Base-by-base conservation (phyloP, 1,140 invertebrate species). In the Drosophila sp. region DNA sequence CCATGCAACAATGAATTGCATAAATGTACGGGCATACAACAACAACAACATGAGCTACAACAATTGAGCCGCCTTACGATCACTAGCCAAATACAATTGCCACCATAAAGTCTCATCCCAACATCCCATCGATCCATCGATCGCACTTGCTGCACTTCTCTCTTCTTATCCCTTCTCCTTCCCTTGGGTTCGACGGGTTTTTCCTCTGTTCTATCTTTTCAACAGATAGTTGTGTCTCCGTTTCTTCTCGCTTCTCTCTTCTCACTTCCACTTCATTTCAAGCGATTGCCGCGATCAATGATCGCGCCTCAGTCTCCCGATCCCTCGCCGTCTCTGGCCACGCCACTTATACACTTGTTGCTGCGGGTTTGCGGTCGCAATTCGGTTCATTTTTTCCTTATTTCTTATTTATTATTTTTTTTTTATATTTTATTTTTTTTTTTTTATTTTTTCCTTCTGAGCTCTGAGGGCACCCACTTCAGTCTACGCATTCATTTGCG, bases 311-410 rank as follows among this genome's bases (percentile, higher is more conserved):
- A 29, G 38, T 50, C 73, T 74, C 34, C 18, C 27, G 11, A 11
- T 38, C 36, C 5, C 8, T 38, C 36, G 38, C 32, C 51, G 18
- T n/a, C 13, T 69, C 48, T 46, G 57, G 56, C 76, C 38, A 69
- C 51, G 87, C 79, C 87, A 90, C 87, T 90, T 90, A 79, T 90
- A 89, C 87, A 90, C 87, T 90, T 90, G 87, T 90, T 90, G 87
- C 82, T 84, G 82, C 82, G 80, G 87, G 89, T 90, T 82, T 90
- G 87, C 75, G 87, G 89, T 87, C 76, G 63, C 83, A 89, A 89
- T 89, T 89, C 73, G 83, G 79, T 89, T 80, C 77, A 89, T 82
- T 87, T 75, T 63, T 69, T 70, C 65, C 48, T 21, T 48, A 7
- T 43, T 7, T 6, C 21, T 21, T 21, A 21, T 1, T 2, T 7